Evolutionary conservation across 2,888 invertebrate genomes (phyloP).

Genomic region (Cotesia congregata): DNA sequence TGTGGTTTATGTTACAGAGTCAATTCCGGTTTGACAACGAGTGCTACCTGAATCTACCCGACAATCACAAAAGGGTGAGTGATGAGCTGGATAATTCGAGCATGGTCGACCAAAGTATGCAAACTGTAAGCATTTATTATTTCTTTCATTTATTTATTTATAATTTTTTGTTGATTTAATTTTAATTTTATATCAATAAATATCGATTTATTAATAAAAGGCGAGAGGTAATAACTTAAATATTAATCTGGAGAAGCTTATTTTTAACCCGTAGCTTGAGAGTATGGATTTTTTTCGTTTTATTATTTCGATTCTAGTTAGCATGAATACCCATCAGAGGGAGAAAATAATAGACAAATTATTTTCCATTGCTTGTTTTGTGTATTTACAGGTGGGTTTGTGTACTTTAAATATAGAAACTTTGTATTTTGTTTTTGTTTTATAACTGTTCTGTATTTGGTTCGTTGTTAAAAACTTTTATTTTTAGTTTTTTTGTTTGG

Average conservation of each 20-base stretch:
- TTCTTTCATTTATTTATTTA: constrained; percentile 46
- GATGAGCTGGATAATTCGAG: constrained; percentile 70
- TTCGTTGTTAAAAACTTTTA: no score
- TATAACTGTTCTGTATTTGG: not conserved
- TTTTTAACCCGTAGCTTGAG: not conserved
- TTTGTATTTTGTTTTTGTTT: not conserved
- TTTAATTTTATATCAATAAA: no score
- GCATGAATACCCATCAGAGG: constrained; percentile 20
- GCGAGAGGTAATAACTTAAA: not conserved
- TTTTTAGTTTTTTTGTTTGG: no score
- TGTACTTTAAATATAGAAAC: not conserved
- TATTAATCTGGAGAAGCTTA: not conserved
- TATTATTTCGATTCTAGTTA: constrained; percentile 23
- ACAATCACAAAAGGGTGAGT: constrained; percentile 99
- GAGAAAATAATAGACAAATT: constrained; percentile 24
- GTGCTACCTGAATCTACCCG: constrained; percentile 96
- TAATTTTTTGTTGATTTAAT: constrained; percentile 43
- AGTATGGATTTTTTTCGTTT: not conserved
- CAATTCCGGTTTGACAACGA: constrained; percentile 99
- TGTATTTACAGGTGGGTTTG: constrained; percentile 25
- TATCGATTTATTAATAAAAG: constrained; percentile 21
- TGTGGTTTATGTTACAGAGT: constrained; percentile 79
- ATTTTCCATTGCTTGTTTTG: constrained; percentile 28
- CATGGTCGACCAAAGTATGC: constrained; percentile 75
- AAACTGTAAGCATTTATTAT: constrained; percentile 77